A percentile compares a stretch with the other conserved stretches of the same genome.
Evolutionary conservation across 2,113 vertebrate genomes (phyloP).

Genomic region (Odocoileus virginianus): DNA sequence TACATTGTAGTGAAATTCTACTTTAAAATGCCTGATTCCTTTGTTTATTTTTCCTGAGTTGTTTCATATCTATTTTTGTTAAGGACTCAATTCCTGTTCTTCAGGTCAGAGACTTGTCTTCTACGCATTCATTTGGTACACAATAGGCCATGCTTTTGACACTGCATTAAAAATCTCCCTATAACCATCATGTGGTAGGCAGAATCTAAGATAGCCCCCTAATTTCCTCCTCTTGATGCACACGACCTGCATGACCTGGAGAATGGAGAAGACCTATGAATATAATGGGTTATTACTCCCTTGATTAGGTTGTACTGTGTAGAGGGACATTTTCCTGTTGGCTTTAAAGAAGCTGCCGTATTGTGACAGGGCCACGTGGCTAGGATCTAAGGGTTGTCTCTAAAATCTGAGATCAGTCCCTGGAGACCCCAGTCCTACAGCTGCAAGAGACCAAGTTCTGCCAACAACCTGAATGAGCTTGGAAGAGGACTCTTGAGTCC

Average conservation of each 20-base stretch:
- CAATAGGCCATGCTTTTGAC: neutral
- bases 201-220: neutral
- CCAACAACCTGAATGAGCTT: neutral
- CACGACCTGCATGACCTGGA: rapidly evolving
- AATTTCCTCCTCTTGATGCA: rapidly evolving
- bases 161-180: neutral
- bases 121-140: neutral
- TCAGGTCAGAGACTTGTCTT: neutral
- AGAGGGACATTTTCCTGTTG: neutral
- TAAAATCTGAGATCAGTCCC: neutral
- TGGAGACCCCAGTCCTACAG: neutral
- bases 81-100: neutral
- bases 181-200: neutral
- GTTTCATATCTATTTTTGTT: neutral
- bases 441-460: neutral
- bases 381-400: neutral
- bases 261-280: neutral
- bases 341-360: neutral
- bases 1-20: neutral
- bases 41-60: neutral
- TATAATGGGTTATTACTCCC: neutral
- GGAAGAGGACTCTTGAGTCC: neutral
- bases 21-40: neutral
- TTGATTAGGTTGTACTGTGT: neutral
- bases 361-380: neutral